Base-by-base conservation (phyloP, 2,888 invertebrate genomes). In the Microctonus hyperodae region DNA sequence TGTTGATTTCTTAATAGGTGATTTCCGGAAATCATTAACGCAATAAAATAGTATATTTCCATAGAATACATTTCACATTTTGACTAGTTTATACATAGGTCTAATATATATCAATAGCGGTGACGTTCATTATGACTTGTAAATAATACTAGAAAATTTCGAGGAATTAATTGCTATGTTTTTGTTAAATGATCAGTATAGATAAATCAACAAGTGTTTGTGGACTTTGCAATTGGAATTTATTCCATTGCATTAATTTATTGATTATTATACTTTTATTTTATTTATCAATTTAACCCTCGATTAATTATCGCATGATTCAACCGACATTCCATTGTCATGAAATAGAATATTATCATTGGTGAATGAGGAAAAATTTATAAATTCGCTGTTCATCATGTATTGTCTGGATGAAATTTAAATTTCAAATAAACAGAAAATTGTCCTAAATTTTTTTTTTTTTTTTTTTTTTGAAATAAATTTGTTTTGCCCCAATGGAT, bases 401-500 rank as follows among this genome's bases (percentile, higher is more conserved):
- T n/a, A n/a, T n/a, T n/a, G n/a, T n/a, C n/a, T n/a, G n/a, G n/a
- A n/a, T n/a, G n/a, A n/a, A 33, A 22, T 51, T 35, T 23, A 23
- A 35, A 53, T 51, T 31, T 53, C 23, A 53, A n/a, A n/a, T 16
- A 16, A 44, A 16, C 7, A 44, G 6, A 20, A 44, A 44, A 44
- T 16, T 44, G 62, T 35, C 51, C 22, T 11, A 35, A 31, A n/a
- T n/a, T 62, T 53, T 62, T 20, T 53, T 22, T 25, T 44, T 20
- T 53, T 22, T 25, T n/a, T n/a, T n/a, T n/a, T 20, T 53, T 22
- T 25, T 44, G 4, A 53, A 20, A 62, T 62, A 37, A 37, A 62
- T 62, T 62, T 10, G 62, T 56, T 56, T 56, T 37, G 44, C 22
- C 20, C 22, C 16, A 22, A 48, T 22, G 40, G 59, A 67, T 67